Percentiles rank a stretch among this genome's conserved stretches.
phyloP scores from a whole-genome alignment of 1,140 invertebrate species.

The Brevipalpus yothersi region DNA sequence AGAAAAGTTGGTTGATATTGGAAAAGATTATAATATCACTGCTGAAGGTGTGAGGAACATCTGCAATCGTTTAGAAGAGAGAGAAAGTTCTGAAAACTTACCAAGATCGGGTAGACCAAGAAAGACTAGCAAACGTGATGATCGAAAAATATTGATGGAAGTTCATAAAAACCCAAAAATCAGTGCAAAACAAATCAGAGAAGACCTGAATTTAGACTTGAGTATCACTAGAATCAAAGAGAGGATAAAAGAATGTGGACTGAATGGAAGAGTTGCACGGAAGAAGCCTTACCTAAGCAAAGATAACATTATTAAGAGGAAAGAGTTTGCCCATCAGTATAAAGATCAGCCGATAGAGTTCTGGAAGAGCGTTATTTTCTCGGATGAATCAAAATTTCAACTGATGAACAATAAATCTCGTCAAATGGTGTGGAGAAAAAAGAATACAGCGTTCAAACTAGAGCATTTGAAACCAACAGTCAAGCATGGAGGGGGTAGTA shows the following conservation, averaged over 20 bases:
- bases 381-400: constrained; percentile 7
- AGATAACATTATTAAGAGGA: background rate
- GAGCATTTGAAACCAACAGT: background rate
- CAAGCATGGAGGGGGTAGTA: constrained; percentile 2
- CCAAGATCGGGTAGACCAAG: background rate
- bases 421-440: background rate
- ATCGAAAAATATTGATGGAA: background rate
- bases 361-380: constrained; percentile 4
- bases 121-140: background rate
- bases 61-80: background rate
- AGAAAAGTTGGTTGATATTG: background rate
- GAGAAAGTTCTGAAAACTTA: background rate
- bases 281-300: background rate
- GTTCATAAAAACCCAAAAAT: background rate
- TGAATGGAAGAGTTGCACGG: background rate
- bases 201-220: background rate
- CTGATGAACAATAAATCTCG: background rate
- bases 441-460: background rate
- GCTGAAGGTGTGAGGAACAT: background rate
- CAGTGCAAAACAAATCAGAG: background rate
- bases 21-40: background rate
- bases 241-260: background rate
- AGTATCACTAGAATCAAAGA: background rate
- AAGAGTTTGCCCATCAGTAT: background rate
- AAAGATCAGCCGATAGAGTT: constrained; percentile 1